phyloP scores from a whole-genome alignment of 2,113 vertebrate species.

The Cinclus cinclus region DNA sequence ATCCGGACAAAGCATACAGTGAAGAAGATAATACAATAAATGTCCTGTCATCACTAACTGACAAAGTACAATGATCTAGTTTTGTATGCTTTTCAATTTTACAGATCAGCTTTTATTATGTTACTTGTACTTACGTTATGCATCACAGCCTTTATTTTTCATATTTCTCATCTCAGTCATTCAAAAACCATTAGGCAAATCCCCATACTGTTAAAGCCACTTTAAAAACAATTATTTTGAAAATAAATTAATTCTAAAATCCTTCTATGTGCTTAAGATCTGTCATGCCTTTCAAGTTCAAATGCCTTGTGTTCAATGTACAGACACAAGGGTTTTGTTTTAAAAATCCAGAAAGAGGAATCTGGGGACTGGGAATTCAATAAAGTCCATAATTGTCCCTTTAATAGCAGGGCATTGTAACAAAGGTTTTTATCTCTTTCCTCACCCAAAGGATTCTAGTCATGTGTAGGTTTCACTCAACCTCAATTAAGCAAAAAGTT shows the following conservation, averaged over 20 bases:
- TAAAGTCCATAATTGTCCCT: background rate
- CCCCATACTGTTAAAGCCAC: background rate
- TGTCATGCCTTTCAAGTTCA: background rate
- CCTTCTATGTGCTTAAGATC: background rate
- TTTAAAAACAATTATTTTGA: conserved; percentile 39
- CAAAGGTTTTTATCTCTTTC: background rate
- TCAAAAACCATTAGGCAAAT: background rate
- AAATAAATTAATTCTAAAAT: background rate
- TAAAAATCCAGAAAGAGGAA: background rate
- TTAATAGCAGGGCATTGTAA: background rate
- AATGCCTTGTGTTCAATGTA: background rate
- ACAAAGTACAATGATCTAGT: background rate
- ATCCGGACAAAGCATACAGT: background rate
- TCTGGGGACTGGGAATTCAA: background rate
- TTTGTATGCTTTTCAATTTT: background rate
- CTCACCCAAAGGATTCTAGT: background rate
- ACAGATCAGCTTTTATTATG: background rate
- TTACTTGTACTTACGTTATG: background rate
- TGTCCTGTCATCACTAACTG: background rate
- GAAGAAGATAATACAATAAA: background rate
- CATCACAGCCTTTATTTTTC: background rate
- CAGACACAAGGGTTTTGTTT: background rate
- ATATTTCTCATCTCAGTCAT: background rate
- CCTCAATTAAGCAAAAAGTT: background rate
- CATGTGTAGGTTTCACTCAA: background rate